Conservation (phyloP, 2,888 invertebrate species). For the Pantelozetes paolii region DNA sequence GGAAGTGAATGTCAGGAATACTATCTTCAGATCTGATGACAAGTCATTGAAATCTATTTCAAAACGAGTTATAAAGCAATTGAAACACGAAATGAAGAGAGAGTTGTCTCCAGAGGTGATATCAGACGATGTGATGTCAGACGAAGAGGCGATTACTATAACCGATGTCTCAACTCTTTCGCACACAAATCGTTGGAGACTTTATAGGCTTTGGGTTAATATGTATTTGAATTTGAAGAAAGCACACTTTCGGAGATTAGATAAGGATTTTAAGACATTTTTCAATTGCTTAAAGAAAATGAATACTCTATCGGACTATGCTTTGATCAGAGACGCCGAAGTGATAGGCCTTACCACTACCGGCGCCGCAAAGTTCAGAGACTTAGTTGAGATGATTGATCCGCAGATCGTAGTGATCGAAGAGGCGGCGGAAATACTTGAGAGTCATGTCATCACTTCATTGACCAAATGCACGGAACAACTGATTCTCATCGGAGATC, state of each 20-base stretch:
- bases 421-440: constrained; percentile 56
- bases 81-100: neutral
- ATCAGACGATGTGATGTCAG: neutral
- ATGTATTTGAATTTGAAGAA: too few species aligned
- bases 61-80: neutral
- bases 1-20: neutral
- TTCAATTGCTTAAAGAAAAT: too few species aligned
- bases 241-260: too few species aligned
- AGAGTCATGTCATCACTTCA: constrained; percentile 54
- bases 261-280: too few species aligned
- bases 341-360: constrained; percentile 50
- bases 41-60: neutral
- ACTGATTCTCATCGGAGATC: constrained; percentile 62
- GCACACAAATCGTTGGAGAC: neutral
- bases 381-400: constrained; percentile 49
- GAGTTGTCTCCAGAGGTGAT: too few species aligned
- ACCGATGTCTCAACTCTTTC: neutral
- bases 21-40: neutral
- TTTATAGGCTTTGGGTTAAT: constrained; percentile 9
- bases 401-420: constrained; percentile 55
- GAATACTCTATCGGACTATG: too few species aligned
- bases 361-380: constrained; percentile 49
- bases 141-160: neutral
- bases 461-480: constrained; percentile 51
- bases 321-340: neutral